Conservation (phyloP, 2,888 invertebrate genomes). For the Drosophila monieri region DNA sequence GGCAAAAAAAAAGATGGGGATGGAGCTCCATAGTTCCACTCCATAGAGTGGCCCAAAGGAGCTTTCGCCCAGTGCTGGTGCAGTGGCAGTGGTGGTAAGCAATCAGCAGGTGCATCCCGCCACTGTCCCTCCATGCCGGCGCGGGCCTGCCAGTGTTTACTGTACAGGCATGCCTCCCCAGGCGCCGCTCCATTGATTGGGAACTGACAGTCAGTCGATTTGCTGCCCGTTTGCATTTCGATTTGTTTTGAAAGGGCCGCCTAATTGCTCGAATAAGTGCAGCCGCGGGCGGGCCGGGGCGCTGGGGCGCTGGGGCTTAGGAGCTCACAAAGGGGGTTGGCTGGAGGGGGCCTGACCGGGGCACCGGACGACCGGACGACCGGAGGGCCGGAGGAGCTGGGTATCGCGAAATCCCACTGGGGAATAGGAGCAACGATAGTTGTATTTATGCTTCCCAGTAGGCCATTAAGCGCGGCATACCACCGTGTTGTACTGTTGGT, state of each 20-base stretch:
- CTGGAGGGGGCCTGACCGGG: not conserved
- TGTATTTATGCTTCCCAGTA: conserved; percentile 31
- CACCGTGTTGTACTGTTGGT: conserved; percentile 3
- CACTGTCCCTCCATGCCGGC: conserved; percentile 11
- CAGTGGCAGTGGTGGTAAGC: conserved; percentile 56
- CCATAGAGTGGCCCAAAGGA: too few relatives aligned
- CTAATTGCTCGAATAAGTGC: conserved; percentile 49
- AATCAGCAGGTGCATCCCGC: conserved; percentile 46
- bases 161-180: conserved; percentile 1
- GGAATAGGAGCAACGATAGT: conserved; percentile 11
- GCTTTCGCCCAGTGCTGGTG: conserved; percentile 1
- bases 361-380: too few relatives aligned
- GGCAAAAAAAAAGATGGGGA: not conserved
- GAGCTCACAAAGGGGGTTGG: not conserved
- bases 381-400: not conserved
- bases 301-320: not conserved
- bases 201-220: conserved; percentile 44
- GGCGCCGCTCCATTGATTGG: conserved; percentile 33
- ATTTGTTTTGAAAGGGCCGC: conserved; percentile 53
- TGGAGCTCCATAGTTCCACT: too few relatives aligned
- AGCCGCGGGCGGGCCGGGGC: not conserved
- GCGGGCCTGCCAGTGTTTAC: conserved; percentile 1
- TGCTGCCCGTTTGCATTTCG: conserved; percentile 55
- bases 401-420: not conserved
- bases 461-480: conserved; percentile 9